These are phyloP conservation scores for Teleopsis dalmanni DNA, from an alignment of 1,140 invertebrate species.

Conservation along the genomic window DNA sequence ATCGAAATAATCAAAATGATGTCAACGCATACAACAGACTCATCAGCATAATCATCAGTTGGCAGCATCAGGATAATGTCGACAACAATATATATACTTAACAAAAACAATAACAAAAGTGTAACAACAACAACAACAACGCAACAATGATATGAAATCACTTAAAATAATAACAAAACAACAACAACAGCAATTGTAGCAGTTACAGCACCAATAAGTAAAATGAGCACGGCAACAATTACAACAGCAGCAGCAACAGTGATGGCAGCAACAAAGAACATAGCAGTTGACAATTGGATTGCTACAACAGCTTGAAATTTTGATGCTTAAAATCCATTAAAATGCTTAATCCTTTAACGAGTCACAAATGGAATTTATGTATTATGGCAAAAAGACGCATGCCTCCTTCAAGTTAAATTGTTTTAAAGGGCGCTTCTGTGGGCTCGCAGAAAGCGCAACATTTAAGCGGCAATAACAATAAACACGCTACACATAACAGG, in stretches of 20 bases:
- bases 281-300: not conserved
- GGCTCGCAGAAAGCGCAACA: no score
- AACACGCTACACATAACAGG: no score
- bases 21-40: slow-evolving; percentile 3
- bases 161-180: not conserved
- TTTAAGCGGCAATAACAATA: no score
- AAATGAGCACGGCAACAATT: slow-evolving; percentile 8
- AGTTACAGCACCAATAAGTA: not conserved
- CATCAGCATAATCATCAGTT: slow-evolving; percentile 3
- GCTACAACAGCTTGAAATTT: not conserved
- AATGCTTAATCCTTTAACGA: slow-evolving; percentile 13
- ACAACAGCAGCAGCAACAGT: slow-evolving; percentile 3
- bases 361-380: not conserved
- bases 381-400: no score
- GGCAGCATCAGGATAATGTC: not conserved
- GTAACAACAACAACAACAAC: not conserved
- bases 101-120: not conserved
- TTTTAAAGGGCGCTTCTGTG: no score
- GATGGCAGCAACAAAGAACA: not conserved
- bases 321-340: slow-evolving; percentile 11
- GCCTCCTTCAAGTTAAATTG: no score
- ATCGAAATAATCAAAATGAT: slow-evolving; percentile 3
- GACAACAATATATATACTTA: not conserved
- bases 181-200: not conserved
- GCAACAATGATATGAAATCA: not conserved